Percentiles rank a stretch among this genome's conserved stretches.
Evolutionary conservation across 2,113 vertebrate genomes (phyloP).

Genomic region (Cyanoramphus novaezelandiae): DNA sequence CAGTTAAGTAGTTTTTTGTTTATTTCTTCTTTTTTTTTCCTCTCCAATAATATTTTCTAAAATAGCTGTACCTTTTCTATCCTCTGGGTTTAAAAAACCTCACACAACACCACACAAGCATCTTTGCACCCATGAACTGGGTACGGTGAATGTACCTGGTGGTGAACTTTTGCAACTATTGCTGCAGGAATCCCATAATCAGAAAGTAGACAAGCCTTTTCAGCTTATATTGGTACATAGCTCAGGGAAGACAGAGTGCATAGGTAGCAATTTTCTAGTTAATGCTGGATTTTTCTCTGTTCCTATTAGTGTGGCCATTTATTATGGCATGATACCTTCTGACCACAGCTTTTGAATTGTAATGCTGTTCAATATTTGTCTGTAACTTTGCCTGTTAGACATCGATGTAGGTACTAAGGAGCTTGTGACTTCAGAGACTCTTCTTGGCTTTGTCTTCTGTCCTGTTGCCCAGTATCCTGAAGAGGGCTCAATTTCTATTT

Average conservation of each 20-base stretch:
- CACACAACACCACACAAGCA: not conserved
- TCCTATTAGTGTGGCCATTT: not conserved
- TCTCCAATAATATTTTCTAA: not conserved
- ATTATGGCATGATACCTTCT: not conserved
- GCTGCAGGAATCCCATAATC: not conserved
- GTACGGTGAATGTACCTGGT: not conserved
- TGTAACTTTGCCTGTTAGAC: not conserved
- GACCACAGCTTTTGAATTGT: not conserved
- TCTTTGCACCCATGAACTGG: accelerated
- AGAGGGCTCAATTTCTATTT: not conserved
- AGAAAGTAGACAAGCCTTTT: not conserved
- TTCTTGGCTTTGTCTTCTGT: not conserved
- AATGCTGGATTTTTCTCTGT: accelerated
- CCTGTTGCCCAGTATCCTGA: not conserved
- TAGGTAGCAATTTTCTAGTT: not conserved
- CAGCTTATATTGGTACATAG: not conserved
- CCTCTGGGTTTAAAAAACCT: not conserved
- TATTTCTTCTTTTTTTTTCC: accelerated
- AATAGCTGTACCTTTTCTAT: not conserved
- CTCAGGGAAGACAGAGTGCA: not conserved
- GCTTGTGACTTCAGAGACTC: accelerated
- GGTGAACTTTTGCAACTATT: not conserved
- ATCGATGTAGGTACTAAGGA: not conserved
- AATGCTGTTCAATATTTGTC: not conserved
- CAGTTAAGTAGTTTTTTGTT: not conserved